These are phyloP conservation scores for Eulemur macaco DNA, from an alignment of 2,113 vertebrate genomes.

Conservation along the genomic window DNA sequence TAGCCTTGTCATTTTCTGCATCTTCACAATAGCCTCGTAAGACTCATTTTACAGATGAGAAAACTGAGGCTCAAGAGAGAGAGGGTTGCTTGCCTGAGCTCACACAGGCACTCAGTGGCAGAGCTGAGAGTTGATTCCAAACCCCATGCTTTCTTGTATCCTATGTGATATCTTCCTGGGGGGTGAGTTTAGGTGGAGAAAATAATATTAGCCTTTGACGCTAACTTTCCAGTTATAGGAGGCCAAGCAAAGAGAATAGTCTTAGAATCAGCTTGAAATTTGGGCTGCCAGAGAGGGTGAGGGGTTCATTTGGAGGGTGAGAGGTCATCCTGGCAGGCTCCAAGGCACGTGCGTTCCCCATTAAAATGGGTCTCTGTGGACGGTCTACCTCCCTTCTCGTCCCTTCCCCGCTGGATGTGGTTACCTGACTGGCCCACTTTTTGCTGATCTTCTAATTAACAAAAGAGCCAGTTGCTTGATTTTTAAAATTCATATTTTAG, in stretches of 20 bases:
- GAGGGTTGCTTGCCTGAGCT: not conserved
- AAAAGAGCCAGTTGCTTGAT: constrained; percentile 30
- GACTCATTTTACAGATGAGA: not conserved
- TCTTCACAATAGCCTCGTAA: not conserved
- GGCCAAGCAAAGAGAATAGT: not conserved
- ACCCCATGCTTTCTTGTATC: not conserved
- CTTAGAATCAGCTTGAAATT: not conserved
- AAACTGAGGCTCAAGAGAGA: not conserved
- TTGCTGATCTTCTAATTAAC: constrained; percentile 69
- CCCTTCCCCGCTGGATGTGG: not conserved
- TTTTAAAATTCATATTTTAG: constrained; percentile 35
- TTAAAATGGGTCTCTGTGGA: not conserved
- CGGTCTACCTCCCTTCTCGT: not conserved
- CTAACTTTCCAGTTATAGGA: not conserved
- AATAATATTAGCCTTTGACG: not conserved
- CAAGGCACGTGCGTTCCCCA: rapidly evolving
- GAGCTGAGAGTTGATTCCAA: not conserved
- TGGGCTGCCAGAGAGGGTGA: not conserved
- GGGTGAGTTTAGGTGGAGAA: not conserved
- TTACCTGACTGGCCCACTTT: not conserved
- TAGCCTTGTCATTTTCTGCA: not conserved
- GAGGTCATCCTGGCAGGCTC: not conserved
- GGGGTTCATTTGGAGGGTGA: not conserved
- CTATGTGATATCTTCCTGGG: not conserved
- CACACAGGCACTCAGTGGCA: not conserved